Evolutionary conservation across 1,140 invertebrate genomes (phyloP), one percentile per base, ranked within the genome.

Genomic region (Leptopilina boulardi): DNA sequence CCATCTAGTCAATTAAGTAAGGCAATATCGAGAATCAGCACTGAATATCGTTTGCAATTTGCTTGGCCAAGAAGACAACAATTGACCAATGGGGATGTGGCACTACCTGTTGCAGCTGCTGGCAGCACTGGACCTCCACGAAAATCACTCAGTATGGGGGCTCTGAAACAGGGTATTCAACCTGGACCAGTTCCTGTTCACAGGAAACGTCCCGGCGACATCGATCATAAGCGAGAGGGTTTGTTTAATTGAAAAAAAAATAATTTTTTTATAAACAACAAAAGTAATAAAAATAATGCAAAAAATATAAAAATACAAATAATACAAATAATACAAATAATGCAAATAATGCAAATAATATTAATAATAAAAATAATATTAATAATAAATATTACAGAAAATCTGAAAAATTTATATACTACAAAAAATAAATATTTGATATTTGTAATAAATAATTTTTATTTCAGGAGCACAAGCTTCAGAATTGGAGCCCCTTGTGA

Each of bases 41-140:
- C 96, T 80, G 96, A 97, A 92, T 97, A 97, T 92, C 93, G 96
- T 81, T 93, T 96, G 85, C 96, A 97, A 92, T 97, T 96, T 90
- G 96, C 96, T 77, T 97, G 96, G 96, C 96, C 96, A 82, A 90
- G 86, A 77, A 84, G 89, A 81, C 79, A 87, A 1, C 89, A 90
- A 71, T 71, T 91, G 73, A 90, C 87, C 13, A 94, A 95, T 86
- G 94, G 94, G 75, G 93, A 93, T 59, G 86, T 87, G 4, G 87
- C 91, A 86, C 89, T 83, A 87, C 85, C 88, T 79, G 87, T 90
- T 73, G 90, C 89, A 42, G 90, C 59, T 66, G 91, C 90, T 77
- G 91, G 88, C 4, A 86, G 85, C 54, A 84, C 89, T n/a, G 91
- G 91, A 71, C 90, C 93, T 15, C 95, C 96, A 19, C 92, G 95